phyloP scores from a whole-genome alignment of 2,888 invertebrate species.

The Apoda limacodes region DNA sequence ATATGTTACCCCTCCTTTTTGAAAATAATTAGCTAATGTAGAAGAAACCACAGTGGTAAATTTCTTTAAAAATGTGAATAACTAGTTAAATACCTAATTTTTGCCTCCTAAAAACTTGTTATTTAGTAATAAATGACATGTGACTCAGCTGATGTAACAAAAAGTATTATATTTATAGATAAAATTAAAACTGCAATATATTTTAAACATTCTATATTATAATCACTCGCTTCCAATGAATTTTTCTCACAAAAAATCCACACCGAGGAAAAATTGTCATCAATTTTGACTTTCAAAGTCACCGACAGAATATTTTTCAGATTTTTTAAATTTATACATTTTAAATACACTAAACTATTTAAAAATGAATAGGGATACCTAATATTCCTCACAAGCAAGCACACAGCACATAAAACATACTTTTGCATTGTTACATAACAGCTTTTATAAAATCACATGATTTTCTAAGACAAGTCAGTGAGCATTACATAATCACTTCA shows the following conservation, averaged over 20 bases:
- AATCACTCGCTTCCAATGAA: conserved; percentile 44
- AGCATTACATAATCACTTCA: conserved; percentile 23
- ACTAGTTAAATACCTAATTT: too few species aligned
- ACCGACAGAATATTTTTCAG: too few species aligned
- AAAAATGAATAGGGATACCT: too few species aligned
- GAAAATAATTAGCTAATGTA: too few species aligned
- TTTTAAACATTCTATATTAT: conserved; percentile 48
- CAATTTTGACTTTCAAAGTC: too few species aligned
- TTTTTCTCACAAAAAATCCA: conserved; percentile 57
- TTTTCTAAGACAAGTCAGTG: conserved; percentile 30
- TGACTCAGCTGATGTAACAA: too few species aligned
- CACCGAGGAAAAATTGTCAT: conserved; percentile 41
- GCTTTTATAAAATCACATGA: conserved; percentile 48
- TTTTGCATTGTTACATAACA: conserved; percentile 50
- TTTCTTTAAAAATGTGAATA: too few species aligned
- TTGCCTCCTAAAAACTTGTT: too few species aligned
- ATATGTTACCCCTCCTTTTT: too few species aligned
- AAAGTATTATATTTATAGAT: too few species aligned
- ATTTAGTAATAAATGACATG: too few species aligned
- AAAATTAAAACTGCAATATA: conserved; percentile 26
- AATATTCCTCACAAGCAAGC: conserved; percentile 36
- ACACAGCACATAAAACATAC: conserved; percentile 36
- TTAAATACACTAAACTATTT: conserved; percentile 28
- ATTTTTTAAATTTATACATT: conserved; percentile 31
- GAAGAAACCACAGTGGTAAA: too few species aligned